Conservation (phyloP, 2,113 vertebrate species). For the Thalassarche chlororhynchos region DNA sequence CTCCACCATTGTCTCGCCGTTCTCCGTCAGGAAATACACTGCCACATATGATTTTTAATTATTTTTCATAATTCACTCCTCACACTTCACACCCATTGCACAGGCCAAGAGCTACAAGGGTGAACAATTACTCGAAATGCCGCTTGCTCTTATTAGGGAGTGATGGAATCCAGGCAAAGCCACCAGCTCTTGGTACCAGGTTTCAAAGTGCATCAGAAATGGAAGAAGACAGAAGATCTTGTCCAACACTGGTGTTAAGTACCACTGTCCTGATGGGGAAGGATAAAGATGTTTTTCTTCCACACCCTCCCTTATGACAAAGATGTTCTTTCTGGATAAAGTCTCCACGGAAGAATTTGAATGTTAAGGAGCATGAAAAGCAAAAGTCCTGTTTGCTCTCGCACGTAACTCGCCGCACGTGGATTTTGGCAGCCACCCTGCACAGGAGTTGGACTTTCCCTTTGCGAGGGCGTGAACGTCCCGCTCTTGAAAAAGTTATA, state of each 20-base stretch:
- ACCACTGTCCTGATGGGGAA: neutral
- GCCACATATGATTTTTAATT: neutral
- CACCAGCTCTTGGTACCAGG: neutral
- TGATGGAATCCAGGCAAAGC: neutral
- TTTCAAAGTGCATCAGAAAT: neutral
- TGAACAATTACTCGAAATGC: neutral
- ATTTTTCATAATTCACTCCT: constrained; percentile 17
- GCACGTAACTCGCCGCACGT: rapidly evolving
- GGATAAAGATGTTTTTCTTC: neutral
- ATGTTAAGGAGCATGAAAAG: neutral
- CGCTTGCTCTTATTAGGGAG: neutral
- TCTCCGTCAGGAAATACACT: neutral
- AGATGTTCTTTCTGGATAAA: neutral
- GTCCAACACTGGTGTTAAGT: rapidly evolving
- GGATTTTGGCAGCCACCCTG: neutral
- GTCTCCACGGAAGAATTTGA: neutral
- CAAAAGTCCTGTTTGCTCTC: neutral
- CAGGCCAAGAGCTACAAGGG: constrained; percentile 35
- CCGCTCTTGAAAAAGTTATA: neutral
- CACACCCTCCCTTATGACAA: neutral
- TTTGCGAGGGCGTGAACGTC: neutral
- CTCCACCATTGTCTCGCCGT: rapidly evolving
- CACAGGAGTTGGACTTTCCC: neutral
- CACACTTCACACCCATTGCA: neutral
- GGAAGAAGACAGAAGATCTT: neutral